phyloP scores from a whole-genome alignment of 1,140 invertebrate species.

The Orchesella cincta region DNA sequence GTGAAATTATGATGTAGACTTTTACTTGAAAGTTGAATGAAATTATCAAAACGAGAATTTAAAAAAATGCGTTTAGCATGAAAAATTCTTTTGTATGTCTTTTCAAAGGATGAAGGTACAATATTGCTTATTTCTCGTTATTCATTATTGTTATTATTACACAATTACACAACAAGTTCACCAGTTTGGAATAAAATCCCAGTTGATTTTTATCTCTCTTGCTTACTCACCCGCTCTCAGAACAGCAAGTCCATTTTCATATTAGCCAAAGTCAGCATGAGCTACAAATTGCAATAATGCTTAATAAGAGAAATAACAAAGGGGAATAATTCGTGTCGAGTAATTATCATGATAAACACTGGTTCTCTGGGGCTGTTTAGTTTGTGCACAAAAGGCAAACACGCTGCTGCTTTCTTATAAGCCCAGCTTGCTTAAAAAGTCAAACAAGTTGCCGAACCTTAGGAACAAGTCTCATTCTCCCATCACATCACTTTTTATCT shows the following conservation, averaged over 20 bases:
- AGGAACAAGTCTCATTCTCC: neutral
- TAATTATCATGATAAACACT: conserved; percentile 20
- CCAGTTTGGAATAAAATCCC: no score
- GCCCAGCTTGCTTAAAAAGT: neutral
- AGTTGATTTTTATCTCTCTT: no score
- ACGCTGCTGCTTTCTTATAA: neutral
- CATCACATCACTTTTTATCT: neutral
- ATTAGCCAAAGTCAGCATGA: conserved; percentile 10
- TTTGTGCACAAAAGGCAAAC: neutral
- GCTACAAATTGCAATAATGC: neutral
- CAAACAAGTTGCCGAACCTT: conserved; percentile 16
- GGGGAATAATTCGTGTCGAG: neutral
- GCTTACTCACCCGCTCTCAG: no score
- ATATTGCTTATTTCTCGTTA: no score
- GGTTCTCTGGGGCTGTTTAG: neutral
- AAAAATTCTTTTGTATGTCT: no score
- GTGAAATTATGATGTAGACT: no score
- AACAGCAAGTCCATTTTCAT: neutral
- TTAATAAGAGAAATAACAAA: neutral
- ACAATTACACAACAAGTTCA: no score
- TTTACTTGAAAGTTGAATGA: no score
- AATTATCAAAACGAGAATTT: no score
- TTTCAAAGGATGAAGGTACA: no score
- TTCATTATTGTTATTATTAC: no score
- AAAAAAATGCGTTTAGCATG: no score